phyloP scores from a whole-genome alignment of 2,113 vertebrate species.

The Scopus umbretta region DNA sequence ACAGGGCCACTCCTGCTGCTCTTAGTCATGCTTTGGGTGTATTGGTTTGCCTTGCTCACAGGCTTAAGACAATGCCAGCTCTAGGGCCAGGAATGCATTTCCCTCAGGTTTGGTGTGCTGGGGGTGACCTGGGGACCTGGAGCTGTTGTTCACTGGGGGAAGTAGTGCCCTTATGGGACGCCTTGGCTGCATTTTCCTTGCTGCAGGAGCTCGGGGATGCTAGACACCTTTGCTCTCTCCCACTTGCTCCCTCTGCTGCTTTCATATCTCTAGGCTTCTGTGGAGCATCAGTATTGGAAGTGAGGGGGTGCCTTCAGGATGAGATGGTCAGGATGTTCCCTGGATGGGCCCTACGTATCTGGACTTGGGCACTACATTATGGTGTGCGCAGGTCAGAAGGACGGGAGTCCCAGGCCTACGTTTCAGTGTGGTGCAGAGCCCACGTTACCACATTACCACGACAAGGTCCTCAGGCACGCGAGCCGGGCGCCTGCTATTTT shows the following conservation, averaged over 20 bases:
- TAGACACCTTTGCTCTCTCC: background rate
- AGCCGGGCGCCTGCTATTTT: background rate
- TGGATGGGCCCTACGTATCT: fast-evolving
- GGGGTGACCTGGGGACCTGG: background rate
- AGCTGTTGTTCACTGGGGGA: background rate
- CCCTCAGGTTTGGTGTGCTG: background rate
- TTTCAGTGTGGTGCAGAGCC: background rate
- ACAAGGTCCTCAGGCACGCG: background rate
- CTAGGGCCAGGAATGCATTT: background rate
- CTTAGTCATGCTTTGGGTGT: background rate
- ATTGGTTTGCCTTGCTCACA: background rate
- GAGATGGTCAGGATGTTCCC: background rate
- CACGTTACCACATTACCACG: background rate
- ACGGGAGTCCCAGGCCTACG: background rate
- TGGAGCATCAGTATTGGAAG: background rate
- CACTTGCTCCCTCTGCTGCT: background rate
- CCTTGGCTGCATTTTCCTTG: background rate
- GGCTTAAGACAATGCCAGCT: background rate
- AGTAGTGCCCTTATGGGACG: background rate
- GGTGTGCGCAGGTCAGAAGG: background rate
- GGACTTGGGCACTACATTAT: fast-evolving
- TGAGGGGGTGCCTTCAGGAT: background rate
- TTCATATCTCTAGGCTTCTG: background rate
- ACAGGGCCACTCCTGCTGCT: background rate
- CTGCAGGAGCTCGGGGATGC: background rate